A percentile compares a stretch with the other conserved stretches of the same genome.
These are phyloP conservation scores for Conchocele bisecta DNA, from an alignment of 2,888 invertebrate species.

Conservation along the genomic window DNA sequence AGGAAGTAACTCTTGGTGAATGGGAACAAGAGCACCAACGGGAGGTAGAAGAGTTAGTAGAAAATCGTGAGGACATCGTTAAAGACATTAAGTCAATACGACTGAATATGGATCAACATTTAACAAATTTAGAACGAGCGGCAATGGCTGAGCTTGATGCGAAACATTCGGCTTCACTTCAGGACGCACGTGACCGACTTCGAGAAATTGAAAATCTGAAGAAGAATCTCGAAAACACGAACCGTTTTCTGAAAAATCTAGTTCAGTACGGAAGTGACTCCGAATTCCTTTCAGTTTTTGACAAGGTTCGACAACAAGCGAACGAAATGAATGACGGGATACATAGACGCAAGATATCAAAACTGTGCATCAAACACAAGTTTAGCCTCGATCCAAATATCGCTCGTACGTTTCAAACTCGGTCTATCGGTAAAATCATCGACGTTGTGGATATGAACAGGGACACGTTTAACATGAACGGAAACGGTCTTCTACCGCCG, in stretches of 20 bases:
- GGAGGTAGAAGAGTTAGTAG: slow-evolving; percentile 60
- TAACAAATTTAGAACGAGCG: slow-evolving; percentile 58
- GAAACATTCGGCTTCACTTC: slow-evolving; percentile 57
- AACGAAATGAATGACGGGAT: slow-evolving; percentile 64
- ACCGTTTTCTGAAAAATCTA: slow-evolving; percentile 59
- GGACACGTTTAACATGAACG: slow-evolving; percentile 60
- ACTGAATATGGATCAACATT: slow-evolving; percentile 54
- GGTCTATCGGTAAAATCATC: slow-evolving; percentile 62
- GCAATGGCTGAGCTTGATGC: slow-evolving; percentile 56
- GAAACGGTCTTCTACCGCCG: slow-evolving; percentile 48
- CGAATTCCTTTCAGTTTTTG: slow-evolving; percentile 65
- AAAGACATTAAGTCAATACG: slow-evolving; percentile 61
- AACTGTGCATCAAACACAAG: slow-evolving; percentile 60
- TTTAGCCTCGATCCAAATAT: slow-evolving; percentile 58
- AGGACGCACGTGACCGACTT: slow-evolving; percentile 55
- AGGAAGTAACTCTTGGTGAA: slow-evolving; percentile 55
- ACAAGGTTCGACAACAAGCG: slow-evolving; percentile 62
- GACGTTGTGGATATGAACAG: slow-evolving; percentile 65
- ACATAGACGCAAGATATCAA: slow-evolving; percentile 60
- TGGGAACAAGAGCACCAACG: slow-evolving; percentile 61
- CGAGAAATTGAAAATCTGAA: slow-evolving; percentile 64
- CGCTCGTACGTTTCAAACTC: slow-evolving; percentile 54
- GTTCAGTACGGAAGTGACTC: slow-evolving; percentile 66
- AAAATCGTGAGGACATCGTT: slow-evolving; percentile 57
- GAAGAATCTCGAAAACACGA: slow-evolving; percentile 63